phyloP scores from a whole-genome alignment of 2,797 vertebrate species.

The Sus cebifrons region DNA sequence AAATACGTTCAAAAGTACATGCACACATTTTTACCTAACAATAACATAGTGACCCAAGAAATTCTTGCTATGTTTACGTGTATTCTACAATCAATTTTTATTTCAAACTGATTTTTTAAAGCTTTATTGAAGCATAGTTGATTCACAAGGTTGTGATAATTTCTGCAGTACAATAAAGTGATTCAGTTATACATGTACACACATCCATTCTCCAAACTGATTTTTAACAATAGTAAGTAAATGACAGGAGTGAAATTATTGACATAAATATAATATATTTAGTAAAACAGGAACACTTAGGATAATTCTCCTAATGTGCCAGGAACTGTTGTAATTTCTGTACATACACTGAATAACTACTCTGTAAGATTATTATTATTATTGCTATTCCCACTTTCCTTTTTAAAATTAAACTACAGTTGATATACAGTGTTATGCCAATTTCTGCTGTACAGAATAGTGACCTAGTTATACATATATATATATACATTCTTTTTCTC shows the following conservation, averaged over 20 bases:
- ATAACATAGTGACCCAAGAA: neutral
- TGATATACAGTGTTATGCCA: too few species aligned
- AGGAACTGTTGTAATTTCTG: neutral
- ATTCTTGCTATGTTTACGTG: neutral
- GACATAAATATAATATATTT: neutral
- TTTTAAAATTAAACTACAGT: too few species aligned
- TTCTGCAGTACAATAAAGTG: too few species aligned
- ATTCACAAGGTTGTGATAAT: too few species aligned
- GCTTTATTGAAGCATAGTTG: too few species aligned
- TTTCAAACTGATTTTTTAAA: neutral
- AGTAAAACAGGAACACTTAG: neutral
- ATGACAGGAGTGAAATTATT: neutral
- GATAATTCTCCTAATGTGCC: neutral
- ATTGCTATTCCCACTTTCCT: too few species aligned
- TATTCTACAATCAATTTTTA: neutral
- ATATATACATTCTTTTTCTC: too few species aligned
- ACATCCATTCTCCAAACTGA: neutral
- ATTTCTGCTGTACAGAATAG: too few species aligned
- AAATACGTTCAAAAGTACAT: constrained; percentile 10
- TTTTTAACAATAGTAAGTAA: constrained; percentile 20
- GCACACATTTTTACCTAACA: neutral
- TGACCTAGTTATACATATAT: too few species aligned
- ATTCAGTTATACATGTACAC: too few species aligned
- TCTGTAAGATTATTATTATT: neutral
- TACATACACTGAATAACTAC: neutral